Evolutionary conservation across 2,113 vertebrate species (phyloP).

Genomic region (Gavia stellata): DNA sequence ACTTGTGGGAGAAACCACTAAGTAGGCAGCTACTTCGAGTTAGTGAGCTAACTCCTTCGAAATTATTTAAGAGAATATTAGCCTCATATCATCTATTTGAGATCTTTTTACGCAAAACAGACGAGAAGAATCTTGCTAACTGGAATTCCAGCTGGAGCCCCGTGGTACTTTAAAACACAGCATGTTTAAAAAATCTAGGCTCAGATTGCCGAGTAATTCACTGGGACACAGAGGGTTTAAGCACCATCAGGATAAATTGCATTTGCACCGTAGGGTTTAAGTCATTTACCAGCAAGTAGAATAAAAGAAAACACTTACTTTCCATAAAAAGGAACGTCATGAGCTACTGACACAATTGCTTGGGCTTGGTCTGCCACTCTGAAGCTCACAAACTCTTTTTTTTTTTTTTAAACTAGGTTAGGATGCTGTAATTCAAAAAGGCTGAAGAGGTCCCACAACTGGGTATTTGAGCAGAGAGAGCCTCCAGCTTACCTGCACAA

Average conservation of each 20-base stretch:
- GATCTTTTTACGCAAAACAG: not conserved
- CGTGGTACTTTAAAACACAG: not conserved
- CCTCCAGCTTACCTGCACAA: not conserved
- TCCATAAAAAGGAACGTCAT: not conserved
- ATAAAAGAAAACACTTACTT: not conserved
- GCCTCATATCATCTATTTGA: not conserved
- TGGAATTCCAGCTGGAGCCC: not conserved
- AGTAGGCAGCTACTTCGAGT: not conserved
- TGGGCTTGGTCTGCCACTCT: not conserved
- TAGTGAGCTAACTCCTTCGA: not conserved
- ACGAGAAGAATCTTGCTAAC: not conserved
- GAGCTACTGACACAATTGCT: not conserved
- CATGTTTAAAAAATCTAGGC: too few species aligned
- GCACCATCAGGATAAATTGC: not conserved
- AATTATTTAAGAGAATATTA: not conserved
- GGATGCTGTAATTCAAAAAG: not conserved
- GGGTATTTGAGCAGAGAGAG: not conserved
- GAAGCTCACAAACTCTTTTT: not conserved
- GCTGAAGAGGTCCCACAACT: not conserved
- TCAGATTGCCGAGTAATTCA: too few species aligned
- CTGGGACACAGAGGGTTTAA: not conserved
- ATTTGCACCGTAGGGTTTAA: not conserved
- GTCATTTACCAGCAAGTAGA: not conserved
- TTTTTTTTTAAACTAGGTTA: not conserved
- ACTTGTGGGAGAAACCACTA: not conserved